phyloP scores from a whole-genome alignment of 2,797 vertebrate genomes.

The Pygocentrus nattereri region DNA sequence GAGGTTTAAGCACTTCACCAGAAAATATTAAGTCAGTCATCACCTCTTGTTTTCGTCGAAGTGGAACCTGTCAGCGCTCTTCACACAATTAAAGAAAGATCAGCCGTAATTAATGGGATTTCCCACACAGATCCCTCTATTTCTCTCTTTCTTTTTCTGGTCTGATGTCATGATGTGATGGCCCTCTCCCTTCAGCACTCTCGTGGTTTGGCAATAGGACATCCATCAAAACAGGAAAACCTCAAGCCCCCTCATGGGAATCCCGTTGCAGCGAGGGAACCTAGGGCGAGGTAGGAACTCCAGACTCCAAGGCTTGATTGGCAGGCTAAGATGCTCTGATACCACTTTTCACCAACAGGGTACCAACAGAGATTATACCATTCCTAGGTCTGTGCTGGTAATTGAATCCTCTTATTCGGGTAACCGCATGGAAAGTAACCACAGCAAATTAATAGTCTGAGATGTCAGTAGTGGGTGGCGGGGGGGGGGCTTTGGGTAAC shows the following conservation, averaged over 20 bases:
- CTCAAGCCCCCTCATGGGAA: not conserved
- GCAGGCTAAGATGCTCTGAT: not conserved
- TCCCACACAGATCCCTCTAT: not conserved
- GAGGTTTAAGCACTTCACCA: not conserved
- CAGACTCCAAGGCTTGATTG: not conserved
- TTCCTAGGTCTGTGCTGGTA: too few relatives aligned
- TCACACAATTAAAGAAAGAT: not conserved
- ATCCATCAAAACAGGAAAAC: conserved; percentile 15
- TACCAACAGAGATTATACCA: too few relatives aligned
- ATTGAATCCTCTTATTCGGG: not conserved
- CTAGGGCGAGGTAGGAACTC: not conserved
- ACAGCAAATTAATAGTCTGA: too few relatives aligned
- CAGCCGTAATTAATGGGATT: conserved; percentile 2
- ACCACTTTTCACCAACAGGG: not conserved
- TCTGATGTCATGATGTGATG: conserved; percentile 1
- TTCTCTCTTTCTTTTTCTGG: not conserved
- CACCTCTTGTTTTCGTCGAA: not conserved
- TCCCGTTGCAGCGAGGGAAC: not conserved
- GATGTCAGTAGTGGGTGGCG: too few relatives aligned
- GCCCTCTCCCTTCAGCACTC: not conserved
- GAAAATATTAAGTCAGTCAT: not conserved
- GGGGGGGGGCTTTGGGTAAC: too few relatives aligned
- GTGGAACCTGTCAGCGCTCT: not conserved
- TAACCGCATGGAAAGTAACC: too few relatives aligned
- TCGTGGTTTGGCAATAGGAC: not conserved